Base-by-base conservation (phyloP, 2,113 vertebrate species). In the Triplophysa siluroides region DNA sequence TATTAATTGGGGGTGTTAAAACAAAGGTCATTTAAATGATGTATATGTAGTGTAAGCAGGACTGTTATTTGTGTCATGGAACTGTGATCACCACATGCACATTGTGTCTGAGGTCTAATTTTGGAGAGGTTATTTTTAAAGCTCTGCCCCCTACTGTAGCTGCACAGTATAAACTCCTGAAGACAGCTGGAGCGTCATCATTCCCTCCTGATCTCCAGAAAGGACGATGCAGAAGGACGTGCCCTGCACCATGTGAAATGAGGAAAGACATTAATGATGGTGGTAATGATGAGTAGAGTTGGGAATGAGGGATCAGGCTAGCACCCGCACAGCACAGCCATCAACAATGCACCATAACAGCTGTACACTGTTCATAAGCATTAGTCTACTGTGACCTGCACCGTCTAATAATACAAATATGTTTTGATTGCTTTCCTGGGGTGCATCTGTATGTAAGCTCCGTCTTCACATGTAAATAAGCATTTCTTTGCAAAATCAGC, bases 231-330 rank as follows among this genome's bases (percentile, higher is more conserved):
- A 29, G 24, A 52, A 71, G 26, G 69, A 56, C 26, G 16, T 12
- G 18, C 50, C 69, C 50, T 33, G 50, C 69, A 56, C 69, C 26
- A 21, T 71, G 69, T 56, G 50, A 71, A 71, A 56, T 71, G 69
- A 56, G 69, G 50, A 56, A 33, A 71, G 69, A 71, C 50, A 14
- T 56, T 71, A 56, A 71, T 56, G 47, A 71, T 71, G 19, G 16
- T 26, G 18, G 26, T 56, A 33, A 56, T 56, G 69, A 71, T n/a
- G 50, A 71, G 45, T 70, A 24, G 43, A 50, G 21, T 24, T 4
- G 16, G 67, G 67, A 69, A 47, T 5, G 45, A 26, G 45, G 67
- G 79, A 88, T 84, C 80, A 86, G 64, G 76, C 54, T 58, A n/a
- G n/a, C 54, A 58, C 7, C 54, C 21, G 54, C 68, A 21, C 29